Conservation (phyloP, 2,113 vertebrate genomes). For the Centropus bengalensis region DNA sequence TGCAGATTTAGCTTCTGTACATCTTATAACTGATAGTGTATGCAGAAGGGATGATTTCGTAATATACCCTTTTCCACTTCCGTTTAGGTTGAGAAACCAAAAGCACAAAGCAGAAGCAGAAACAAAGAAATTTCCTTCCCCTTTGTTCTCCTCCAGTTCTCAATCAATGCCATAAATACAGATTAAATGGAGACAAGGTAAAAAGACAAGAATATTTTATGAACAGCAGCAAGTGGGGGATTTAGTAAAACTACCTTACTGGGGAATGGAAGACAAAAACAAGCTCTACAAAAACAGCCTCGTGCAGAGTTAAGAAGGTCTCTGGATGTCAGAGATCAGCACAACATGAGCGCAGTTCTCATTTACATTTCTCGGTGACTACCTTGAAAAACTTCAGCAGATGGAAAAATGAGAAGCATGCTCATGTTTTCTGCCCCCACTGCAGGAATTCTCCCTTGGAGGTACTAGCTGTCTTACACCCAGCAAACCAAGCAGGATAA, state of each 20-base stretch:
- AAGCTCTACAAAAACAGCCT: background rate
- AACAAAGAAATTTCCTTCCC: background rate
- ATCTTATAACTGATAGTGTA: background rate
- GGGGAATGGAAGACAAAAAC: background rate
- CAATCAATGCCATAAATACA: fast-evolving
- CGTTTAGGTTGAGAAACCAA: background rate
- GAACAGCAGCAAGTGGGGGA: background rate
- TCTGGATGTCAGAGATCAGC: background rate
- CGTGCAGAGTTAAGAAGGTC: background rate
- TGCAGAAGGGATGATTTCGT: background rate
- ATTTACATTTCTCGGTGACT: background rate
- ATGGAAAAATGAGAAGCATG: background rate
- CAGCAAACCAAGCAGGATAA: background rate
- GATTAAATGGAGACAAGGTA: background rate
- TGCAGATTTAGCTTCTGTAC: background rate
- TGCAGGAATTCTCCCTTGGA: background rate
- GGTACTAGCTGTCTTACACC: background rate
- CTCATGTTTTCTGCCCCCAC: background rate
- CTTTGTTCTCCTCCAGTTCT: background rate
- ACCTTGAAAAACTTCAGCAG: background rate
- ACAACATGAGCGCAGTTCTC: background rate
- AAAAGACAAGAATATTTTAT: background rate
- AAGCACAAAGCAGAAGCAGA: too few species aligned
- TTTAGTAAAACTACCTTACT: background rate
- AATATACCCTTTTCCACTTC: background rate